Evolutionary conservation across 2,888 invertebrate genomes (phyloP).

Genomic region (Agrypnus murinus): DNA sequence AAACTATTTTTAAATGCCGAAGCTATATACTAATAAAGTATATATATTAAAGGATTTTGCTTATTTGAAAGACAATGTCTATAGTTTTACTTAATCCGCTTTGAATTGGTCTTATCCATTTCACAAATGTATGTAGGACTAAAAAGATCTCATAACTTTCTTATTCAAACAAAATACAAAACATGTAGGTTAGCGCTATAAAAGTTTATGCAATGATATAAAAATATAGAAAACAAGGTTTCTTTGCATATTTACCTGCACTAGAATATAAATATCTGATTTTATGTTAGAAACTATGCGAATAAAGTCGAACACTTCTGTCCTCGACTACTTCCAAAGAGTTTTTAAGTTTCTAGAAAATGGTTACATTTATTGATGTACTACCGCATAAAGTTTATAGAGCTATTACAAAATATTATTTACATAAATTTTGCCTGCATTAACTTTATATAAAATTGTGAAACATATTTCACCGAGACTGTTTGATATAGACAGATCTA

Average conservation of each 20-base stretch:
- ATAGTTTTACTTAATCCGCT: too few relatives aligned
- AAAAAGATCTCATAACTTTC: too few relatives aligned
- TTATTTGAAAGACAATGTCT: too few relatives aligned
- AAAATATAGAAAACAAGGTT: slow-evolving; percentile 2
- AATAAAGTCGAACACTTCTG: slow-evolving; percentile 7
- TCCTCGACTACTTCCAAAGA: slow-evolving; percentile 1
- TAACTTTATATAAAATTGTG: not conserved
- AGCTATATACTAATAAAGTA: too few relatives aligned
- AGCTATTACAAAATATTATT: not conserved
- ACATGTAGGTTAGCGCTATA: not conserved
- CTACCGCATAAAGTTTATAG: not conserved
- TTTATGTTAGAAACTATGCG: slow-evolving; percentile 3
- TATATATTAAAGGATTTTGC: not conserved
- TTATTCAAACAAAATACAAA: too few relatives aligned
- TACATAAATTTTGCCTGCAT: not conserved
- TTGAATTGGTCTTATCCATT: too few relatives aligned
- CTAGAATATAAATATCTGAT: not conserved
- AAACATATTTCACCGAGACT: too few relatives aligned
- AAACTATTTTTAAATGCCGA: slow-evolving; percentile 5
- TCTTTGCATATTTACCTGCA: not conserved
- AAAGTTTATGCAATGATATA: not conserved
- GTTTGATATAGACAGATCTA: too few relatives aligned
- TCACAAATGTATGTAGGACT: too few relatives aligned
- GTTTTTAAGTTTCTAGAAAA: slow-evolving; percentile 14
- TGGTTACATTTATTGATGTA: slow-evolving; percentile 11